Evolutionary conservation across 1,140 invertebrate species (phyloP), one percentile per base, ranked within the genome.

Genomic region (Brachionus paranguensis): DNA sequence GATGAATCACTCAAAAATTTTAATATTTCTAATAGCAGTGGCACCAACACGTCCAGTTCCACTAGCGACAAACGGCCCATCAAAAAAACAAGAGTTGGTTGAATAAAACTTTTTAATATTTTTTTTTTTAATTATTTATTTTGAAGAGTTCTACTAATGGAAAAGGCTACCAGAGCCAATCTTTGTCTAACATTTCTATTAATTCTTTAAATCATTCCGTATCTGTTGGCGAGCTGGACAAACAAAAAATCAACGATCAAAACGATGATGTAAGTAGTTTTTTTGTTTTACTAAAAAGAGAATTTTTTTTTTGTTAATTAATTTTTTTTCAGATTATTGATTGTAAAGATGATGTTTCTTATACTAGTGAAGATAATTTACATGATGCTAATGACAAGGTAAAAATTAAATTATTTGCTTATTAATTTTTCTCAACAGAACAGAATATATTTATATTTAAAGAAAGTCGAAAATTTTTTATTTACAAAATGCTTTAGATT

Each of bases 1-100:
- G 78, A 81, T 68, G 78, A 81, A 47, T 81, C 78, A 27, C 60
- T 64, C n/a, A 64, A 79, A 37, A 55, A 79, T 41, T 64, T 72
- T 12, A 45, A 72, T 20, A 10, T n/a, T 43, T 72, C 68, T 6
- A 17, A 8, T 0, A 43, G 2, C 41, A 43, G 33, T 72, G 37
- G 27, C 17, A 7, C 37, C 17, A 72, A 17, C 41, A n/a, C 33
- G 68, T 41, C 29, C 37, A 43, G 33, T 70, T n/a, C 27, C 3
- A 70, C 27, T 33, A n/a, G 8, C n/a, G 3, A 43, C 8, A 41
- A 20, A 72, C 68, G 68, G 3, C n/a, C 72, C 43, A 76, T 76
- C 8, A 76, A 76, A 27, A 76, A 76, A 50, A 76, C 72, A 14
- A 47, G 72, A 68, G 65, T 68, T 4, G 17, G 10, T 64, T 64